These are phyloP conservation scores for Drosophila kikkawai DNA, from an alignment of 1,140 invertebrate species.

Conservation along the genomic window DNA sequence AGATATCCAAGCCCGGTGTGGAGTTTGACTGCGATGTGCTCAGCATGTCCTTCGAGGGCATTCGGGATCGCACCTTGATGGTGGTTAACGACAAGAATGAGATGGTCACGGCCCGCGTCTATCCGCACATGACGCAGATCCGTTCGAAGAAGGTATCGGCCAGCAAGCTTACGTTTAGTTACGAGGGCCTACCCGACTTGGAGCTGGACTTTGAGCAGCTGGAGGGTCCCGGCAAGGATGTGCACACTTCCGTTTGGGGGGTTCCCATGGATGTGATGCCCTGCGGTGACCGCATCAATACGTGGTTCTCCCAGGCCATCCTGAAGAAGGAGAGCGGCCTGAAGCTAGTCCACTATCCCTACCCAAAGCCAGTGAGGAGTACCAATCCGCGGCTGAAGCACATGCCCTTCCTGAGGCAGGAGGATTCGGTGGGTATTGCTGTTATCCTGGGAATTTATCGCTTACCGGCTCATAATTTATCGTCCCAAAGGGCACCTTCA, in stretches of 20 bases:
- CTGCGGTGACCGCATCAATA: slow-evolving; percentile 88
- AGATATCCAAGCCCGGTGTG: slow-evolving; percentile 54
- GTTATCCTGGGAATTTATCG: not conserved
- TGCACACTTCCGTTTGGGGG: slow-evolving; percentile 86
- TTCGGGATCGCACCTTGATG: slow-evolving; percentile 86
- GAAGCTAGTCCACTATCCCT: slow-evolving; percentile 87
- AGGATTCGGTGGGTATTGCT: slow-evolving; percentile 65
- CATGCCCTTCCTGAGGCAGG: slow-evolving; percentile 64
- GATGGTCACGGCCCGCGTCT: slow-evolving; percentile 86
- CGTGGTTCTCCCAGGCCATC: slow-evolving; percentile 88
- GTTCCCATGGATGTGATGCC: slow-evolving; percentile 86
- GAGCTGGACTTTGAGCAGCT: slow-evolving; percentile 84
- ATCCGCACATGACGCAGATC: slow-evolving; percentile 86
- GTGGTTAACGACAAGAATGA: slow-evolving; percentile 85
- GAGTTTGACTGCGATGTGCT: slow-evolving; percentile 85
- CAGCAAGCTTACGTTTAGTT: slow-evolving; percentile 80
- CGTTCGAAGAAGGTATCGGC: slow-evolving; percentile 78
- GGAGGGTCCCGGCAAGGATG: slow-evolving; percentile 63
- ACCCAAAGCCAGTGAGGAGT: slow-evolving; percentile 80
- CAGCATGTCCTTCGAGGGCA: slow-evolving; percentile 84
- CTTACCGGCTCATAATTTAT: not conserved
- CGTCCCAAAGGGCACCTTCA: slow-evolving; percentile 84
- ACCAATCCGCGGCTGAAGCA: slow-evolving; percentile 50
- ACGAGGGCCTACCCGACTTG: slow-evolving; percentile 86
- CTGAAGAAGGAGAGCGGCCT: slow-evolving; percentile 86